These are phyloP conservation scores for Ptyas mucosa DNA, from an alignment of 2,113 vertebrate genomes.

Conservation along the genomic window DNA sequence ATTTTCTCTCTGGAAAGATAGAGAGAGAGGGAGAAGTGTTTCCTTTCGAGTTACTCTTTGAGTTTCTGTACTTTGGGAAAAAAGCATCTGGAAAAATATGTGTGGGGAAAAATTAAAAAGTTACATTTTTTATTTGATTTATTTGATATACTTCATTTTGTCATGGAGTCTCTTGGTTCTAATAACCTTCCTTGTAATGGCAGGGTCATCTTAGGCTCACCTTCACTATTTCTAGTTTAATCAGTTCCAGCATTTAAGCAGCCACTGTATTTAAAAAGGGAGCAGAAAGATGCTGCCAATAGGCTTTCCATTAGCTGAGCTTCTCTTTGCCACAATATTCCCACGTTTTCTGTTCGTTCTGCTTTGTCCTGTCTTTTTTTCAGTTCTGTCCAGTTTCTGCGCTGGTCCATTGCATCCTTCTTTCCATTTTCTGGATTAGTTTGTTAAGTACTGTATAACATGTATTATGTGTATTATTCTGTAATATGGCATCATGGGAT, in stretches of 20 bases:
- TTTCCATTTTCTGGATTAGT: background rate
- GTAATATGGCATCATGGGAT: background rate
- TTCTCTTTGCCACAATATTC: background rate
- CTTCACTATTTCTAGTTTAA: background rate
- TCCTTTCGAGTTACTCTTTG: conserved; percentile 18
- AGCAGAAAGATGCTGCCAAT: background rate
- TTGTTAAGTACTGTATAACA: background rate
- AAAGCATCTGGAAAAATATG: conserved; percentile 13
- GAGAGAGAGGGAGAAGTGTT: conserved; percentile 6
- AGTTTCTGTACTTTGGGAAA: conserved; percentile 3
- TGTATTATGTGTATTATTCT: background rate
- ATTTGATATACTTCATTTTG: no score
- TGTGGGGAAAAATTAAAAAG: conserved; percentile 16
- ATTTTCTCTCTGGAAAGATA: conserved; percentile 29
- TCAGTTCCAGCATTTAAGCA: background rate
- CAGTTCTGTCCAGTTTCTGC: background rate
- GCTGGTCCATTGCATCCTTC: background rate
- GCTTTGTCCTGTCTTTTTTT: background rate
- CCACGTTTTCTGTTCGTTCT: background rate
- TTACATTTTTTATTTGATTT: background rate
- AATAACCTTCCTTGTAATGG: conserved; percentile 1
- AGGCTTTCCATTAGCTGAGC: background rate
- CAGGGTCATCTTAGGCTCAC: background rate
- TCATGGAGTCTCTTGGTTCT: background rate
- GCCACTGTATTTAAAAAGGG: background rate